These are phyloP conservation scores for Peromyscus melanophrys DNA, from an alignment of 2,797 vertebrate genomes.

Conservation along the genomic window DNA sequence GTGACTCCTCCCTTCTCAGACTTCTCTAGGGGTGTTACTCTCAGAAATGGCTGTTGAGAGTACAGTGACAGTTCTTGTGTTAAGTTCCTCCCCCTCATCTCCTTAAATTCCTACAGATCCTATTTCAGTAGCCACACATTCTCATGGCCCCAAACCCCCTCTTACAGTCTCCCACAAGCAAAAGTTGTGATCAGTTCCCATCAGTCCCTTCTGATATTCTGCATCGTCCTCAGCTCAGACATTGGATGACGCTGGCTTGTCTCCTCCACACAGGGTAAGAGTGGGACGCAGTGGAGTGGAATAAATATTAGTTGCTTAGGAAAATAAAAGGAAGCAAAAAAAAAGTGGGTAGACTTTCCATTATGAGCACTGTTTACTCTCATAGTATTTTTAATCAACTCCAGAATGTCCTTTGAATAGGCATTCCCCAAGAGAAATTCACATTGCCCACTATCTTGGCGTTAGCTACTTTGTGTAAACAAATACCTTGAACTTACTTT, in stretches of 20 bases:
- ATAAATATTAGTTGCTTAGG: neutral
- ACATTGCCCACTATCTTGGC: neutral
- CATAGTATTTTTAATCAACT: slow-evolving; percentile 27
- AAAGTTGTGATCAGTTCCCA: neutral
- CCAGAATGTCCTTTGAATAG: slow-evolving; percentile 24
- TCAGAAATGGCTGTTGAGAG: neutral
- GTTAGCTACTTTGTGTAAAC: slow-evolving; percentile 48
- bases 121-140: neutral
- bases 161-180: neutral
- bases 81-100: neutral
- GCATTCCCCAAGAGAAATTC: neutral
- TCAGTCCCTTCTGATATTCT: neutral
- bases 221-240: neutral
- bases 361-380: neutral
- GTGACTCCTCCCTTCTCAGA: neutral
- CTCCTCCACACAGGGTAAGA: neutral
- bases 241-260: neutral
- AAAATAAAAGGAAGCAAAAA: neutral
- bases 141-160: neutral
- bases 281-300: neutral
- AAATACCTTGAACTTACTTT: slow-evolving; percentile 40
- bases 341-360: neutral
- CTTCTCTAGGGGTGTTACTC: neutral
- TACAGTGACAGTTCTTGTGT: neutral
- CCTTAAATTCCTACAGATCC: neutral